Base-by-base conservation (phyloP, 2,797 vertebrate genomes). In the Miichthys miiuy region DNA sequence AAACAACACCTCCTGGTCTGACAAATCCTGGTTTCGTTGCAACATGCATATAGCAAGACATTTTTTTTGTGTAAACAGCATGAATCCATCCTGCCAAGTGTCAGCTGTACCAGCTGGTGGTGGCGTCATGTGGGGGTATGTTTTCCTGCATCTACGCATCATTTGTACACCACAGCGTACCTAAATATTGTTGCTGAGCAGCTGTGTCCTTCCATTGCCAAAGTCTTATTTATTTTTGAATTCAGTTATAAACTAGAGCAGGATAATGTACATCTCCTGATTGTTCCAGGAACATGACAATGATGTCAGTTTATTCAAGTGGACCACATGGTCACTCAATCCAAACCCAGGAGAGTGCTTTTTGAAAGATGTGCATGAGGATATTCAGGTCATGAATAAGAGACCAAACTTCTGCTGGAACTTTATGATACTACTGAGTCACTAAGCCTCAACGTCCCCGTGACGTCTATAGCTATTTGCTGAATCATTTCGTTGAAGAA, bases 71-170 rank as follows among this genome's bases (percentile, higher is more conserved):
- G 72, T 80, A 83, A 87, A 85, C 77, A 83, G 68, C 82, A 82
- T 80, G 75, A 77, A 61, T 89, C 58, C 81, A 77, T 85, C 69
- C 70, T 82, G 75, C 62, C 61, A 70, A 52, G 79, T 83, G 74
- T 90, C 84, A 89, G 68, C 76, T 88, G 82, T 75, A 77, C 74
- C 84, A 85, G 84, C 76, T 89, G 85, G 82, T 68, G 82, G 70
- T 86, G 76, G 83, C 50, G 47, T 91, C 84, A 87, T 85, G 79
- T 77, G 66, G 73, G 68, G 78, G 80, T 85, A 77, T 83, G 83
- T 78, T 91, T 91, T 86, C 67, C 52, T 82, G 50, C 64, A 72
- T 41, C 87, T 80, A 84, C 44, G 72, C 77, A 85, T 85, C 65
- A 73, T 86, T 89, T 77, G 65, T 88, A 79, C 54, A 10, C 80